A percentile compares a stretch with the other conserved stretches of the same genome.
Evolutionary conservation across 2,888 invertebrate species (phyloP).

Genomic region (Catocala nupta): DNA sequence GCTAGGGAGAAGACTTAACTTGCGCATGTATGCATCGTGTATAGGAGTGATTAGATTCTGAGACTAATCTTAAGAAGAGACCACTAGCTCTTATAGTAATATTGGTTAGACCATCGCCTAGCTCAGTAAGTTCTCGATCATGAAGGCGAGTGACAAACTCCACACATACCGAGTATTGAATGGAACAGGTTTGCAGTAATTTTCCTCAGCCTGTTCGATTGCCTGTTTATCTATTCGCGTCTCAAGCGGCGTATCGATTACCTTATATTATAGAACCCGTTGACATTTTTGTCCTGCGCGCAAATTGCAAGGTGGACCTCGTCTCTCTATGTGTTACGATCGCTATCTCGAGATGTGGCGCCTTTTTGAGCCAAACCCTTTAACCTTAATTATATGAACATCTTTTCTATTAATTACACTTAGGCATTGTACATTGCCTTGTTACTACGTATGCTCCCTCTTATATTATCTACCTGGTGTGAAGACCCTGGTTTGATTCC

Average conservation of each 20-base stretch:
- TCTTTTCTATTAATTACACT: no score
- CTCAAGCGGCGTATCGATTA: conserved; percentile 43
- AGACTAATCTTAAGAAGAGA: no score
- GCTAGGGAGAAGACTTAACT: no score
- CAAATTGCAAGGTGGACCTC: conserved; percentile 47
- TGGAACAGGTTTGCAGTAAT: conserved; percentile 40
- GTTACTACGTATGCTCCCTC: no score
- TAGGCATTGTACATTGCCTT: no score
- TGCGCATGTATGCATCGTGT: no score
- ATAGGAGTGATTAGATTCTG: no score
- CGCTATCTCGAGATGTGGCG: neutral
- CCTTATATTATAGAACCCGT: conserved; percentile 52
- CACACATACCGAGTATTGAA: conserved; percentile 20
- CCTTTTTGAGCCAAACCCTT: conserved; percentile 5
- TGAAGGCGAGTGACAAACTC: conserved; percentile 6
- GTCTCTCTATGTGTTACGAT: conserved; percentile 18
- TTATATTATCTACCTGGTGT: no score
- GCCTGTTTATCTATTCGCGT: conserved; percentile 42
- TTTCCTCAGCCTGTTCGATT: conserved; percentile 24
- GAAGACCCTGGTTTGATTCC: no score
- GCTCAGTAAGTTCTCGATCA: no score
- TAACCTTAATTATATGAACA: neutral
- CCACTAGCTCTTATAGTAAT: no score
- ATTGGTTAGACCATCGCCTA: no score
- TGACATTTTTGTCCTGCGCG: conserved; percentile 48